These are phyloP conservation scores for Palythoa heliodiscus DNA, from an alignment of 92 coral and sea anemone species.

Conservation along the genomic window DNA sequence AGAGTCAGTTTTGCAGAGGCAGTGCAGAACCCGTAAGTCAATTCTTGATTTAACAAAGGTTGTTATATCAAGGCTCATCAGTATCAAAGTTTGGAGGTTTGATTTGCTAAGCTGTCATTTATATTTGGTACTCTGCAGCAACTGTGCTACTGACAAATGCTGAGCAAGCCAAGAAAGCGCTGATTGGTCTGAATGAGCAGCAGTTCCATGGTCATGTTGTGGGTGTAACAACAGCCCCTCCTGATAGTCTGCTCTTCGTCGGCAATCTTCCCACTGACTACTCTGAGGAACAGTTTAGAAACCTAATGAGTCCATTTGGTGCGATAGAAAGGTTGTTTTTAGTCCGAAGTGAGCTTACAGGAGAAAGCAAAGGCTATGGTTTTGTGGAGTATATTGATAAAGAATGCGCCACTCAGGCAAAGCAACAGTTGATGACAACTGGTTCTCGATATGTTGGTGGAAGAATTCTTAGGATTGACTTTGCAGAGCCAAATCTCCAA, in stretches of 20 bases:
- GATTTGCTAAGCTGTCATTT: background rate
- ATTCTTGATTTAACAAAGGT: no score
- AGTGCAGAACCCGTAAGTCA: no score
- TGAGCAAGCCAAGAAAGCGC: slow-evolving; percentile 67
- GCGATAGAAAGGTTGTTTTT: slow-evolving; percentile 76
- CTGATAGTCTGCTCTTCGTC: slow-evolving; percentile 82
- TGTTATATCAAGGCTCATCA: no score
- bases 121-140: slow-evolving; percentile 16
- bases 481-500: slow-evolving; percentile 75
- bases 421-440: slow-evolving; percentile 71
- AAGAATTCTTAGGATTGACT: slow-evolving; percentile 81
- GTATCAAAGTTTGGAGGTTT: no score
- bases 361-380: slow-evolving; percentile 95
- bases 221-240: slow-evolving; percentile 69
- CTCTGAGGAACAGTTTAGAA: slow-evolving; percentile 77
- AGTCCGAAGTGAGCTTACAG: slow-evolving; percentile 79
- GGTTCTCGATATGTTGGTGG: slow-evolving; percentile 85
- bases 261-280: slow-evolving; percentile 91
- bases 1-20: no score
- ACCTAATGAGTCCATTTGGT: slow-evolving; percentile 89
- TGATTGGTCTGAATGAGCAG: slow-evolving; percentile 60
- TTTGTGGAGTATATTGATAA: slow-evolving; percentile 81
- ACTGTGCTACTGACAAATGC: slow-evolving; percentile 56
- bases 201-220: slow-evolving; percentile 65
- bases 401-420: slow-evolving; percentile 74